phyloP scores from a whole-genome alignment of 2,797 vertebrate genomes.

The Aeoliscus strigatus region DNA sequence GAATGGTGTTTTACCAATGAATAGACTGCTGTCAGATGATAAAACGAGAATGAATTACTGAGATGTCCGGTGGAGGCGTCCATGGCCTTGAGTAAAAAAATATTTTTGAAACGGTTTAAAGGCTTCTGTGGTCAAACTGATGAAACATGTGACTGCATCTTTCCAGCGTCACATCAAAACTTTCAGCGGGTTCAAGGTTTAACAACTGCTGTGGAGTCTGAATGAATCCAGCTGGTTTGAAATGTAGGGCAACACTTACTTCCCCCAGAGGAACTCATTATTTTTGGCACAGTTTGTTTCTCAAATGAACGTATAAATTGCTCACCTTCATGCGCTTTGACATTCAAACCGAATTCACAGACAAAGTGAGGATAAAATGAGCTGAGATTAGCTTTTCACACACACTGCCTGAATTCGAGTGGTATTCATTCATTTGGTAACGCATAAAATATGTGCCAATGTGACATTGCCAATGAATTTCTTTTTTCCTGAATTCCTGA shows the following conservation, averaged over 20 bases:
- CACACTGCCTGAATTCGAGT: too few species aligned
- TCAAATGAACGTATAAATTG: conserved; percentile 15
- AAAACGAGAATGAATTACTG: too few species aligned
- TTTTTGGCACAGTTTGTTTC: conserved; percentile 23
- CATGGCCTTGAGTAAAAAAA: neutral
- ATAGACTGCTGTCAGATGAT: too few species aligned
- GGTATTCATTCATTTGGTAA: too few species aligned
- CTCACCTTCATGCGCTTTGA: conserved; percentile 5
- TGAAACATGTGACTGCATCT: neutral
- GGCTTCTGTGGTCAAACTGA: neutral
- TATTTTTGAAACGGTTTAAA: conserved; percentile 1
- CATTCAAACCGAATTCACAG: conserved; percentile 22
- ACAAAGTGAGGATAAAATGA: too few species aligned
- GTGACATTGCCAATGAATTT: too few species aligned
- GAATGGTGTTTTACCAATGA: too few species aligned
- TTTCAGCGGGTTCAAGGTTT: conserved; percentile 9
- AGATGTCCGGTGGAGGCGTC: too few species aligned
- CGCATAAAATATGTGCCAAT: too few species aligned
- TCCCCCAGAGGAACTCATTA: conserved; percentile 32
- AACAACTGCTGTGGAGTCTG: conserved; percentile 4
- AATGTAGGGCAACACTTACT: conserved; percentile 4
- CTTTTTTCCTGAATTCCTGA: too few species aligned
- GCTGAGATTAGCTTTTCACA: too few species aligned
- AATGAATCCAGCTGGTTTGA: conserved; percentile 9
- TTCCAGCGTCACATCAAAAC: too few species aligned